Base-by-base conservation (phyloP, 2,888 invertebrate genomes). In the Temnothorax rugatulus region DNA sequence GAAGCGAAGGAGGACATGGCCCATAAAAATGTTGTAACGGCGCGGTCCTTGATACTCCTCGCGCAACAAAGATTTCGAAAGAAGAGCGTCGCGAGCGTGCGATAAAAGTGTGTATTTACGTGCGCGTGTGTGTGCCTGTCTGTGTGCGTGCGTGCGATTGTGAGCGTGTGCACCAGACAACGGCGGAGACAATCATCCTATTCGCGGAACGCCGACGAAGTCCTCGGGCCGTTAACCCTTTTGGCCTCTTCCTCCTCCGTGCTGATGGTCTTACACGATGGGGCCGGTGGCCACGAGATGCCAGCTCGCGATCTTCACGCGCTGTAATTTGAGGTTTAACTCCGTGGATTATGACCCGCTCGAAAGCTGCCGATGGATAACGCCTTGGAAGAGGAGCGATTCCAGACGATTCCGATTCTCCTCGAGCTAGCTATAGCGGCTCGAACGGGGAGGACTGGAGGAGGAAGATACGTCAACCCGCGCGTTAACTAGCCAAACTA, bases 21-120 rank as follows among this genome's bases (percentile, higher is more conserved):
- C 87, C 87, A 89, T 88, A 89, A 89, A 89, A 89, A 87, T 84
- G 89, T 84, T 86, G 84, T 89, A 86, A 88, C 88, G 84, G 77
- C 41, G 74, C 69, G 59, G 25, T 18, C 38, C 79, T 71, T 79
- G 71, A 71, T 71, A 50, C 47, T 57, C 34, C 25, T 41, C 77
- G 71, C 47, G 71, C 59, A 50, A 71, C 79, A 71, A 50, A 71
- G 71, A 71, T 71, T 59, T 47, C 59, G 79, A 61, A 61, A 79
- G 59, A 59, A 54, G 71, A 57, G 79, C 47, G 59, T 15, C n/a
- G 59, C 8, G 52, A 38, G 54, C 54, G 59, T 3, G 52, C 52
- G 41, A 47, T 54, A 77, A 69, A 69, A 69, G 44, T 21, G 47
- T 18, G 47, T 5, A 15, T 11, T 47, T 44, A 41, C 4, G 44